These are phyloP conservation scores for Alosa alosa DNA, from an alignment of 2,113 vertebrate genomes.

Conservation along the genomic window DNA sequence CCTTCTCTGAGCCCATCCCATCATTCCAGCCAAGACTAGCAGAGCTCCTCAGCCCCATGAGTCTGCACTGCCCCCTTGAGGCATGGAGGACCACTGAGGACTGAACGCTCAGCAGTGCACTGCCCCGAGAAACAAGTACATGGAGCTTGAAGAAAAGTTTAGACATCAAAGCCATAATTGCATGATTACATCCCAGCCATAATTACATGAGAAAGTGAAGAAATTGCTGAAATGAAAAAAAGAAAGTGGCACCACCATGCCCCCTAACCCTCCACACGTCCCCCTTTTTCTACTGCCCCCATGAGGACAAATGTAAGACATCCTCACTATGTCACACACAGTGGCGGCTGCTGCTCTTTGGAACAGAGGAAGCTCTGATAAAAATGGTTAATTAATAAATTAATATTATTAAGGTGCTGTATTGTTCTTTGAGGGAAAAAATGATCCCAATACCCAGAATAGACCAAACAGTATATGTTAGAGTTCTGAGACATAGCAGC, in stretches of 20 bases:
- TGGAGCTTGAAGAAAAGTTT: background rate
- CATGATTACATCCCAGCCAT: conserved; percentile 37
- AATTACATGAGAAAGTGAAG: conserved; percentile 40
- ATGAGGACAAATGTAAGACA: background rate
- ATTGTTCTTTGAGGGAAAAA: too few relatives aligned
- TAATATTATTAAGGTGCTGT: too few relatives aligned
- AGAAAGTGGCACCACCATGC: background rate
- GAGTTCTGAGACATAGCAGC: too few relatives aligned
- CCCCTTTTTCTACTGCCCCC: too few relatives aligned
- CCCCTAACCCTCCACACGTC: too few relatives aligned
- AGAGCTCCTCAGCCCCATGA: background rate
- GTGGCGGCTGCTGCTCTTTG: too few relatives aligned
- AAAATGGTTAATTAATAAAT: too few relatives aligned
- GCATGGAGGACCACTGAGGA: background rate
- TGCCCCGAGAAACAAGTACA: background rate
- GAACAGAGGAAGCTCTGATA: too few relatives aligned
- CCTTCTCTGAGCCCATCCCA: background rate
- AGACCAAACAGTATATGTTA: too few relatives aligned
- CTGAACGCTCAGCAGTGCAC: background rate
- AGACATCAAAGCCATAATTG: too few relatives aligned
- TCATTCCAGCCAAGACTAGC: background rate
- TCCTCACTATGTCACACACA: background rate
- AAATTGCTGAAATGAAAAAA: conserved; percentile 47
- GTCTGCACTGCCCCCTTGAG: too few relatives aligned
- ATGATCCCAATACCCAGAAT: too few relatives aligned